Percentiles rank a stretch among this genome's conserved stretches.
Conservation (phyloP, 2,888 invertebrate species). For the Eurois occulta region DNA sequence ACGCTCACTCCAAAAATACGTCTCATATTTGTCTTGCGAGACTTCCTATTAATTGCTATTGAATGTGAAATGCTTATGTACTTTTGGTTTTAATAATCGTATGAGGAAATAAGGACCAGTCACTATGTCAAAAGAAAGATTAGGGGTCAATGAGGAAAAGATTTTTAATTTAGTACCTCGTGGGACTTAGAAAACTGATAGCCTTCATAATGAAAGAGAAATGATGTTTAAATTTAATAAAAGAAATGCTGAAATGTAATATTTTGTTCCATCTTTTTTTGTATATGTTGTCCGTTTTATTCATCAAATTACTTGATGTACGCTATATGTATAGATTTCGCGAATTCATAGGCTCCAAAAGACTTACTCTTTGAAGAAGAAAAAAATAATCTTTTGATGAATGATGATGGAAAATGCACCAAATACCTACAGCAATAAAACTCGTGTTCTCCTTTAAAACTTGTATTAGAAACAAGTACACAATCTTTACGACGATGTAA, state of each 20-base stretch:
- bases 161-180: slow-evolving; percentile 10
- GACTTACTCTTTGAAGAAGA: background rate
- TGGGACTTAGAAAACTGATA: slow-evolving; percentile 3
- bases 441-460: slow-evolving; percentile 5
- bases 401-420: slow-evolving; percentile 7
- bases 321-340: background rate
- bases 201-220: slow-evolving; percentile 4
- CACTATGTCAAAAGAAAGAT: background rate
- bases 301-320: background rate
- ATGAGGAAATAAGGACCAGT: slow-evolving; percentile 11
- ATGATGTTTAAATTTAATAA: slow-evolving; percentile 4
- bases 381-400: slow-evolving; percentile 15
- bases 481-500: slow-evolving; percentile 38
- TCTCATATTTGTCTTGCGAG: slow-evolving; percentile 33
- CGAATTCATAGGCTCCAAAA: slow-evolving; percentile 1
- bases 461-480: slow-evolving; percentile 21
- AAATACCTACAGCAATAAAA: slow-evolving; percentile 29
- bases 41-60: slow-evolving; percentile 21
- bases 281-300: background rate
- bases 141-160: slow-evolving; percentile 13
- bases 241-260: background rate
- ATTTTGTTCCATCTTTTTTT: background rate
- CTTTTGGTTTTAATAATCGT: slow-evolving; percentile 1
- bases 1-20: slow-evolving; percentile 50
- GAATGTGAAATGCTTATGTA: slow-evolving; percentile 13